Base-by-base conservation (phyloP, 2,113 vertebrate genomes). In the Sorex araneus region DNA sequence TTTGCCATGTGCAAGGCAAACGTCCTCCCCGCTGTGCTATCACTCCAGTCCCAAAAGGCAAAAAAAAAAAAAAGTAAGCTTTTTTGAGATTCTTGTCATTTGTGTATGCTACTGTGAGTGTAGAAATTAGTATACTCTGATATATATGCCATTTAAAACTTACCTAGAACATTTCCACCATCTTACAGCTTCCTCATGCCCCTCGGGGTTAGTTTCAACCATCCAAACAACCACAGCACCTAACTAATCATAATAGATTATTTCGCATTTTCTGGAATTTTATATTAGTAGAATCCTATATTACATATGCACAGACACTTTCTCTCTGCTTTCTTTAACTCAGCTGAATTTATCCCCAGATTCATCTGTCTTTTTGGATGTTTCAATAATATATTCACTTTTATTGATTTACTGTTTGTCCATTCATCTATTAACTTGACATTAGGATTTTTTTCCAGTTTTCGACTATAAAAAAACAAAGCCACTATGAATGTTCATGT, bases 241-340 rank as follows among this genome's bases (percentile, higher is more conserved):
- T 47, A 80, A 34, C 80, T 23, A 69, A 50, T 50, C 67, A 60
- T n/a, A 73, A 40, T 15, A 60, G 45, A 45, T 74, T 32, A 21
- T 1, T 77, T 32, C 67, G 32, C 21, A 30, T 87, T 93, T 77
- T 78, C 64, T 78, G 45, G 18, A 81, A 9, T 57, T 77, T 71
- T 63, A 15, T 90, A 54, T 60, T 34, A 71, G 34, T 87, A 21
- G 43, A 73, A 71, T 75, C 50, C 87, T 19, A n/a, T 2, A 57
- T 12, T 32, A 30, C 1, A 0, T 70, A 71, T 8, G 18, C 13
- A n/a, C n/a, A 70, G 6, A 32, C 12, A 67, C 9, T 75, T 93
- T 90, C 71, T 70, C 1, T 57, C 69, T 90, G 66, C 2, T 88
- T 90, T 88, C 78, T 78, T 90, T 88, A 40, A 74, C 8, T 79